Evolutionary conservation across 30 jellyfish, hydroid and myxozoan species (phyloP), one percentile per base, ranked within the genome.

Genomic region (Catostylus mosaicus): DNA sequence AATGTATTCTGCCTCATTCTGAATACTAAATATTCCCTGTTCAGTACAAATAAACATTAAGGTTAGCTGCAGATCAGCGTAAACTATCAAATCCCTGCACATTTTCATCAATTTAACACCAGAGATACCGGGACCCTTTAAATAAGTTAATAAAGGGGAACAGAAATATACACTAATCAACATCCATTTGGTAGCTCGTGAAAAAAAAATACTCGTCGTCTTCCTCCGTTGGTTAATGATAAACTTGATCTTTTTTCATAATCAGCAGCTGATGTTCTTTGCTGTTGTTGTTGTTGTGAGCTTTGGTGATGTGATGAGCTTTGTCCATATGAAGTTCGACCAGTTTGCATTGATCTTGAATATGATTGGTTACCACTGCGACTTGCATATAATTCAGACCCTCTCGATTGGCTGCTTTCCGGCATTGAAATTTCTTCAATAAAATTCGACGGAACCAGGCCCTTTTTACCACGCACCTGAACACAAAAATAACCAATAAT

Each of bases 371-470:
- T 71, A 46, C 67, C 75, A 51, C 66, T 61, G 7, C 85, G 56
- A 27, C 73, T 50, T 5, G 86, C 12, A 22, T 70, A 61, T 38
- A 40, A 51, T 11, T 69, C 68, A 32, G 86, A 31, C 6, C 78
- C 72, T 26, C 81, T 35, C 27, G 92, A 34, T 36, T 66, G 51
- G 64, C 82, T 69, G 46, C 56, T 70, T 26, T 82, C 86, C 19
- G 88, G 75, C 66, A 84, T 67, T 32, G 95, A 47, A 0, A 84
- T 84, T 36, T 84, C 95, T 84, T 94, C 99, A 30, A 94, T 86
- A 84, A 94, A 94, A 82, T 94, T 94, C 50, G 99, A 94, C 2
- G 99, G 99, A 38, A 94, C 97, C 54, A 94, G 52, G 14, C 99
- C 99, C 61, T 78, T 83, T 91, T 83, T 87, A 18, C 96, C 99